Evolutionary conservation across 2,888 invertebrate species (phyloP), one percentile per base, ranked within the genome.

Genomic region (Microctonus brassicae): DNA sequence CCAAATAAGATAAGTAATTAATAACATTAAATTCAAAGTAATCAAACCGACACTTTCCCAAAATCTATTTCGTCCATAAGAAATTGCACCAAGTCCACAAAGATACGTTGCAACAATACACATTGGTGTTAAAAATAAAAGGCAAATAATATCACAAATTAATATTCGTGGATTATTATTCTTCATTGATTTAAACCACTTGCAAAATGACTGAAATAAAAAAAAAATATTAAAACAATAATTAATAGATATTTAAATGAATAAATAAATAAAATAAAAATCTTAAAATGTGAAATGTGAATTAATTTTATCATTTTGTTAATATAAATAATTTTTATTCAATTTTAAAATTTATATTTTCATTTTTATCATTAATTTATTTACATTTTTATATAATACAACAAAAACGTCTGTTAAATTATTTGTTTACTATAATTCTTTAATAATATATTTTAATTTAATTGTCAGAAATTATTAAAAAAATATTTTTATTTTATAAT

Each of bases 91-190:
- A 42, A 87, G 78, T 24, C 87, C 84, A 80, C 90, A 90, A 20
- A 90, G 82, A 80, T 88, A 90, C 11, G 88, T 83, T 36, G 89
- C 89, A 34, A 86, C 82, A 1, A 88, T 74, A 55, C 90, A 89
- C 42, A 90, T 81, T 0, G 90, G 90, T 6, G 89, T 89, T 58
- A 90, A 83, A 9, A 90, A 73, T 3, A 88, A 47, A 47, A 90
- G 86, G 76, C 90, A 89, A 9, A 88, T 75, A 0, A 88, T 61
- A 78, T 90, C 90, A 26, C 89, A 89, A 42, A 87, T 80, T 34
- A 90, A 81, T 67, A 89, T 88, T 52, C 88, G 85, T n/a, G 87
- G 86, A 58, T 89, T 83, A 80, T 11, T 86, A 85, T 53, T 80
- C 81, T 22, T 17, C 47, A 86, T 85, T 68, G 86, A 85, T 29